Conservation (phyloP, 2,113 vertebrate genomes). For the Perognathus longimembris region DNA sequence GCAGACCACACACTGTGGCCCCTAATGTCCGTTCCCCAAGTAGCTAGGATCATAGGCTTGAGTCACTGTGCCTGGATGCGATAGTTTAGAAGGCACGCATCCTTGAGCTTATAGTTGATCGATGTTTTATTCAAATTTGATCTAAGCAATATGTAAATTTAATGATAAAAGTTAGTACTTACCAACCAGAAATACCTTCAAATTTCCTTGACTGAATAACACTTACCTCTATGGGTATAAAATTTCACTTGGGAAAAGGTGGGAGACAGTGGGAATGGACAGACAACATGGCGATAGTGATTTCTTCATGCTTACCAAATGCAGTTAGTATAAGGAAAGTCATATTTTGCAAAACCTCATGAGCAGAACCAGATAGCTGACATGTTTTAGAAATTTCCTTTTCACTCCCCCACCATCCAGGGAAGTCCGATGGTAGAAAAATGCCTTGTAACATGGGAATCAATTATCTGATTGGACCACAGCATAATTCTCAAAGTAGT, state of each 20-base stretch:
- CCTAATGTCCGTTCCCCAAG: too few species aligned
- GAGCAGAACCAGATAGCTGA: slow-evolving; percentile 1
- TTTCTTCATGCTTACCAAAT: neutral
- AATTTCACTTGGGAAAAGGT: slow-evolving; percentile 64
- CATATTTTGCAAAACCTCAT: neutral
- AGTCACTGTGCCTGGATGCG: too few species aligned
- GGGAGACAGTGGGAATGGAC: neutral
- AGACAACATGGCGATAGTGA: neutral
- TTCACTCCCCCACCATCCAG: neutral
- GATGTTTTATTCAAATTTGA: slow-evolving; percentile 10
- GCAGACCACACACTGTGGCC: too few species aligned
- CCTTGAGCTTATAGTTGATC: neutral
- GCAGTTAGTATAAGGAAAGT: neutral
- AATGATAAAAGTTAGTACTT: slow-evolving; percentile 36
- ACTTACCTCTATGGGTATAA: slow-evolving; percentile 45
- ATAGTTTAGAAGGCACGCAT: neutral
- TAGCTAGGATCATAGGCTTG: too few species aligned
- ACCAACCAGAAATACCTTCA: slow-evolving; percentile 65
- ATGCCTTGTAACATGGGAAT: neutral
- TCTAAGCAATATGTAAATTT: neutral
- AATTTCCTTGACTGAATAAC: slow-evolving; percentile 64
- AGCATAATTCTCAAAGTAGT: neutral
- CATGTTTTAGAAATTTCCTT: neutral
- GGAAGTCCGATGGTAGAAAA: slow-evolving; percentile 46
- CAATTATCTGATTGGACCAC: neutral